phyloP scores from a whole-genome alignment of 1,140 invertebrate species.

The Diabrotica undecimpunctata region DNA sequence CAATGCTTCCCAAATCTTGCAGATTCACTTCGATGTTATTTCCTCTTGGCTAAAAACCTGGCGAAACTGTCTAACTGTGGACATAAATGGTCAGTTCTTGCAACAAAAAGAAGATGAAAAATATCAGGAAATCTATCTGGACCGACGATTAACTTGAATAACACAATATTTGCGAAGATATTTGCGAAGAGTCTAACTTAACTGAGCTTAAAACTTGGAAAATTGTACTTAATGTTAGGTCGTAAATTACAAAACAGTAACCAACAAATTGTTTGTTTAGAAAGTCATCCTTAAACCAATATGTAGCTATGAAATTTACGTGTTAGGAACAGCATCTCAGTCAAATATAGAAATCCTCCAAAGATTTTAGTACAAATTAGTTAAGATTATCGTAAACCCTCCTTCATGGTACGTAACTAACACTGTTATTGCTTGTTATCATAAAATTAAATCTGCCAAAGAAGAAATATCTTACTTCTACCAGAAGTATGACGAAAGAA shows the following conservation, averaged over 20 bases:
- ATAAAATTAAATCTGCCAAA: no score
- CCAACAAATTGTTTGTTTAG: background rate
- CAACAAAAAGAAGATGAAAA: background rate
- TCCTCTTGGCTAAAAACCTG: background rate
- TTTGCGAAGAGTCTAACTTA: background rate
- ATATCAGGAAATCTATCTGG: background rate
- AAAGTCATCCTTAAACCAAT: background rate
- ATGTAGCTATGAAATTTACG: background rate
- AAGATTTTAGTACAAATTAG: no score
- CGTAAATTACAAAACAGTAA: background rate
- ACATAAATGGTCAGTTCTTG: background rate
- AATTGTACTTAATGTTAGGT: no score
- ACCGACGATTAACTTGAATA: background rate
- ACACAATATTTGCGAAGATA: no score
- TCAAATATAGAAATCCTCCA: background rate
- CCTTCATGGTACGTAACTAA: no score
- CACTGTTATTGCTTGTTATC: no score
- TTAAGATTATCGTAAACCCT: no score
- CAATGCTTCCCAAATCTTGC: background rate
- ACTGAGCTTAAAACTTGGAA: background rate
- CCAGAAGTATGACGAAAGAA: no score
- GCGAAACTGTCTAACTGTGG: background rate
- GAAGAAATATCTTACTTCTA: no score
- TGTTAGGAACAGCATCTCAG: background rate
- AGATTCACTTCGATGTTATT: no score